Conservation (phyloP, 2,797 vertebrate species). For the Poecilia gillii region DNA sequence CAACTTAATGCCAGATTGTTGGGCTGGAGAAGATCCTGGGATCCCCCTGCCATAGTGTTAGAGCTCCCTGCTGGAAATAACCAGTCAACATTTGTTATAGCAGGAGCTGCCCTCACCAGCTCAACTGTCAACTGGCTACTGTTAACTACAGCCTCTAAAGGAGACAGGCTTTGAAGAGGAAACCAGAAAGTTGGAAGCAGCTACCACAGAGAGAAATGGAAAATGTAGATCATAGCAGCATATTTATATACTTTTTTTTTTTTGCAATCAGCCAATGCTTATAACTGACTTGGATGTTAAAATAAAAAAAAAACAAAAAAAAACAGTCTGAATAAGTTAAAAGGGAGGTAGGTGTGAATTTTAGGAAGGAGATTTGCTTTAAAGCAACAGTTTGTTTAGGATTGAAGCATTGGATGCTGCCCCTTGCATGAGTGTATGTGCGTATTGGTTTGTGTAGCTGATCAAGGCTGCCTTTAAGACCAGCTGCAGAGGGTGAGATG, state of each 20-base stretch:
- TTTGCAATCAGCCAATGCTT: conserved; percentile 45
- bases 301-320: not conserved
- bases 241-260: conserved; percentile 1
- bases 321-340: conserved; percentile 9
- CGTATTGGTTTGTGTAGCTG: conserved; percentile 25
- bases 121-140: conserved; percentile 48
- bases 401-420: conserved; percentile 62
- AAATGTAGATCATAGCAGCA: conserved; percentile 23
- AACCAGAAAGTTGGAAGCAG: conserved; percentile 56
- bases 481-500: conserved; percentile 43
- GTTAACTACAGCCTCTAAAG: conserved; percentile 65
- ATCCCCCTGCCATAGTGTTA: conserved; percentile 86
- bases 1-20: conserved; percentile 89
- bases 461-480: conserved; percentile 12
- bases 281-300: conserved; percentile 30
- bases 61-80: conserved; percentile 87
- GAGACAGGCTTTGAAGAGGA: conserved; percentile 59
- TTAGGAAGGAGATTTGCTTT: conserved; percentile 30
- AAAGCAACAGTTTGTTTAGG: conserved; percentile 35
- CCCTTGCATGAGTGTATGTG: conserved; percentile 73
- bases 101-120: conserved; percentile 63
- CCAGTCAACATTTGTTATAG: conserved; percentile 84
- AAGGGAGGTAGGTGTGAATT: conserved; percentile 18
- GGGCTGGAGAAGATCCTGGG: conserved; percentile 88
- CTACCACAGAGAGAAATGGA: conserved; percentile 46